phyloP scores from a whole-genome alignment of 2,888 invertebrate species.

The Amiota mariae region DNA sequence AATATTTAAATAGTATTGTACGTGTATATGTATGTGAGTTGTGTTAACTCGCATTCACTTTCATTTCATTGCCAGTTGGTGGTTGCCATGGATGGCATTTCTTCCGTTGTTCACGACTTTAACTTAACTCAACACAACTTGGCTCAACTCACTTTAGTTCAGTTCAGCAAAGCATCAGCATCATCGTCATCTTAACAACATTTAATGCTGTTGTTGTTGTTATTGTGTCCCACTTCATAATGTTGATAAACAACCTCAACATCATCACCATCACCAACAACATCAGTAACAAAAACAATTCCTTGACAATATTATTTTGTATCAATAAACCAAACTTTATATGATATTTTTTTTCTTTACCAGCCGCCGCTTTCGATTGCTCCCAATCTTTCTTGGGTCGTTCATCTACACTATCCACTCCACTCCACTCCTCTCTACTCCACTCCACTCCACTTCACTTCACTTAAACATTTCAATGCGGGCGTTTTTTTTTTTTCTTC shows the following conservation, averaged over 20 bases:
- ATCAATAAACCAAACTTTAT: too few species aligned
- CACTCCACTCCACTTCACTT: neutral
- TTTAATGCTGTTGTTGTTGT: neutral
- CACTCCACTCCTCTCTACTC: neutral
- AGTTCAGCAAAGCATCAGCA: neutral
- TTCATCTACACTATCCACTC: neutral
- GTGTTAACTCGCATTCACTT: neutral
- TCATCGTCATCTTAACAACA: neutral
- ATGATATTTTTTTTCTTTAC: too few species aligned
- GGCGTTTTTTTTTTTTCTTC: neutral
- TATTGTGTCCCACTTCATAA: neutral
- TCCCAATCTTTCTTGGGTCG: neutral
- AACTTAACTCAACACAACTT: neutral
- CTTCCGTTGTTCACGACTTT: neutral
- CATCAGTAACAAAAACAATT: too few species aligned
- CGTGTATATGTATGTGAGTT: neutral
- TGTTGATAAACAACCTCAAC: too few species aligned
- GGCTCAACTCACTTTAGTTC: neutral
- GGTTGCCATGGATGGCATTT: neutral
- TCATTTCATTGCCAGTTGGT: conserved; percentile 5
- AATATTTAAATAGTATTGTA: too few species aligned
- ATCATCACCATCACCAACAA: too few species aligned
- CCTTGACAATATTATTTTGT: too few species aligned
- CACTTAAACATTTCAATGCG: neutral
- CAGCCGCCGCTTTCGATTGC: neutral